A percentile compares a stretch with the other conserved stretches of the same genome.
Evolutionary conservation across 1,140 invertebrate species (phyloP).

Genomic region (Hirudo medicinalis): DNA sequence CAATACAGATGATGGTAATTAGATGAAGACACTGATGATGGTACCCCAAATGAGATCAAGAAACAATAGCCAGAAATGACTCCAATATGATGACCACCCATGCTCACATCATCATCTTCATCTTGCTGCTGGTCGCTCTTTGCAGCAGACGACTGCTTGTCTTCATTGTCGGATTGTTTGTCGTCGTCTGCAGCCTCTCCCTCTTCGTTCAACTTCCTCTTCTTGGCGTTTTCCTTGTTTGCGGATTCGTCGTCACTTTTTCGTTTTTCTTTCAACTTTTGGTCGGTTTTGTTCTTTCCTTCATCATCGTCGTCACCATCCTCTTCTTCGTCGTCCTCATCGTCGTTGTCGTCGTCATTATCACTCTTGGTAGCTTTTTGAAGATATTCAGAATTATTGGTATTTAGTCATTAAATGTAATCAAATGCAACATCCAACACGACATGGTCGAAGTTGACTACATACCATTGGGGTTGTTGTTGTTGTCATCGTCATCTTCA

Average conservation of each 20-base stretch:
- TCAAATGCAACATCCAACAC: too few relatives aligned
- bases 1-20: neutral
- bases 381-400: neutral
- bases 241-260: slow-evolving; percentile 26
- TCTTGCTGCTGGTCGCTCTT: neutral
- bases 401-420: neutral
- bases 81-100: neutral
- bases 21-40: slow-evolving; percentile 19
- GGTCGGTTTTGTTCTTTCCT: slow-evolving; percentile 11
- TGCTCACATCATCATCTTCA: slow-evolving; percentile 11
- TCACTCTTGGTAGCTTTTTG: neutral
- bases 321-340: slow-evolving; percentile 16
- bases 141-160: neutral
- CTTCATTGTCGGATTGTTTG: slow-evolving; percentile 28
- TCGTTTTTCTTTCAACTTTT: slow-evolving; percentile 6
- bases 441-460: slow-evolving; percentile 25
- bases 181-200: slow-evolving; percentile 28
- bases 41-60: neutral
- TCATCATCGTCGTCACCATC: slow-evolving; percentile 28
- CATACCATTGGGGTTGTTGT: slow-evolving; percentile 37
- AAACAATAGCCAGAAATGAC: too few relatives aligned
- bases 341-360: neutral
- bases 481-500: slow-evolving; percentile 31
- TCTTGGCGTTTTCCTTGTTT: slow-evolving; percentile 18
- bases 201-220: slow-evolving; percentile 8